Conservation (phyloP, 2,797 vertebrate genomes). For the Sebastes hubbsi region DNA sequence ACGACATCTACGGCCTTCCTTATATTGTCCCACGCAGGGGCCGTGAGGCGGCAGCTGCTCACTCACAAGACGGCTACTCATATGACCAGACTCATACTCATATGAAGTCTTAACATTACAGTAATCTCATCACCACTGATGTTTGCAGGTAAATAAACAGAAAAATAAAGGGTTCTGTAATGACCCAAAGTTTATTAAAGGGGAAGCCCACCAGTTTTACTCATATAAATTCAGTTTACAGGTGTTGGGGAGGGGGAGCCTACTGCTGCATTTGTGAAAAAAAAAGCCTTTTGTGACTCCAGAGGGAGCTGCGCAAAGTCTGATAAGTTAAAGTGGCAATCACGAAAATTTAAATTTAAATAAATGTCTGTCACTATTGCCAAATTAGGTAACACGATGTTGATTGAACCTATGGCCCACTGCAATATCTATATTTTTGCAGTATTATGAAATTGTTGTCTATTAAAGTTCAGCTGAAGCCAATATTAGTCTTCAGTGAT, state of each 20-base stretch:
- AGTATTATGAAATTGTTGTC: too few relatives aligned
- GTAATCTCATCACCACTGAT: background rate
- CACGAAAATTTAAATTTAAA: too few relatives aligned
- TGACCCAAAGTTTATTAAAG: background rate
- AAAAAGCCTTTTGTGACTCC: too few relatives aligned
- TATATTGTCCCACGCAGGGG: conserved; percentile 68
- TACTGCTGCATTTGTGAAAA: too few relatives aligned
- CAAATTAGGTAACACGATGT: too few relatives aligned
- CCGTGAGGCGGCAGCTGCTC: conserved; percentile 50
- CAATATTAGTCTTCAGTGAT: too few relatives aligned
- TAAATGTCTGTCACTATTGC: too few relatives aligned
- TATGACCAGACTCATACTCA: background rate
- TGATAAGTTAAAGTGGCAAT: too few relatives aligned
- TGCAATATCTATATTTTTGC: too few relatives aligned
- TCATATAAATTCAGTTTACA: background rate
- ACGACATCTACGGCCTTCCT: conserved; percentile 71
- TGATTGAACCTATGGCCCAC: too few relatives aligned
- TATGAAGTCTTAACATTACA: background rate
- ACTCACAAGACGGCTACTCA: conserved; percentile 2
- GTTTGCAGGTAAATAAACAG: background rate
- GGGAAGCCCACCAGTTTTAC: background rate
- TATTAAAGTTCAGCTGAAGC: too few relatives aligned
- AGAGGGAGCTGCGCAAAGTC: too few relatives aligned
- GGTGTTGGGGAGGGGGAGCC: background rate
- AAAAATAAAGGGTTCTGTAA: background rate